Evolutionary conservation across 2,113 vertebrate genomes (phyloP).

Genomic region (Megaceryle maxima): DNA sequence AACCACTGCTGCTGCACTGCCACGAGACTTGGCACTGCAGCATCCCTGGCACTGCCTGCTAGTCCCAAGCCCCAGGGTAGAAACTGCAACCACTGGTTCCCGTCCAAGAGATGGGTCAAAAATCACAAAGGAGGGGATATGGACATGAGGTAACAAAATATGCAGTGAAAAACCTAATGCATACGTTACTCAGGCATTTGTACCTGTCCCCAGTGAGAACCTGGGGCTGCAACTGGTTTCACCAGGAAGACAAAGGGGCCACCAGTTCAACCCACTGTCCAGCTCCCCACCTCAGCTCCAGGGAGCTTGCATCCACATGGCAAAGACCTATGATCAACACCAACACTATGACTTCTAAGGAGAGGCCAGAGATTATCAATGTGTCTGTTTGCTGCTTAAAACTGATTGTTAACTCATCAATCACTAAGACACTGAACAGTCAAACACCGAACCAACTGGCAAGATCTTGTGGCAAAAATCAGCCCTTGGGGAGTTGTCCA

Average conservation of each 20-base stretch:
- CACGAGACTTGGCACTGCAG: background rate
- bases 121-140: background rate
- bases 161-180: too few species aligned
- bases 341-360: background rate
- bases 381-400: background rate
- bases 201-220: background rate
- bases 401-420: background rate
- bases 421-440: background rate
- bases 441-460: background rate
- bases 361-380: background rate
- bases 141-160: background rate
- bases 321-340: background rate
- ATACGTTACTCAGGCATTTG: rapidly evolving
- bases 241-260: background rate
- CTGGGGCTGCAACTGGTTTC: background rate
- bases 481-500: background rate
- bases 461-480: background rate
- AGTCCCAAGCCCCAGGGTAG: background rate
- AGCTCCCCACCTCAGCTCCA: background rate
- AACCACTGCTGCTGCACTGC: background rate
- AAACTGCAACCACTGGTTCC: background rate
- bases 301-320: rapidly evolving
- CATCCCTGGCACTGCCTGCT: rapidly evolving
- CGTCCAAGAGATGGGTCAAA: background rate
- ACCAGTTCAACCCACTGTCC: background rate